These are phyloP conservation scores for Geotrupes spiniger DNA, from an alignment of 2,888 invertebrate species.

Conservation along the genomic window DNA sequence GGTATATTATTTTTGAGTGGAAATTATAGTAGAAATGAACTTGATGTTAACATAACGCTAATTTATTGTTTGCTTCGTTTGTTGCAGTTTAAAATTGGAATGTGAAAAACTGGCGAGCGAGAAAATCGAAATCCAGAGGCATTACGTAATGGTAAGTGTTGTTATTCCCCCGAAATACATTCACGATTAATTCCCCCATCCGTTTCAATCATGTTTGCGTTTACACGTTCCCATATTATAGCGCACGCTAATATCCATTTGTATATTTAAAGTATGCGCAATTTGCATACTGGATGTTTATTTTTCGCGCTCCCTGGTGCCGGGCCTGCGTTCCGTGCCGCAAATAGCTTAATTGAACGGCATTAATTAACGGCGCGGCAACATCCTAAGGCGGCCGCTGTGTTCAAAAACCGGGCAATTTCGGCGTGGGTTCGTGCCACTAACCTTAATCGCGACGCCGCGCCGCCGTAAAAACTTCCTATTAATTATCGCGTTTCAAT, in stretches of 20 bases:
- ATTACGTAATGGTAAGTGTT: constrained; percentile 93
- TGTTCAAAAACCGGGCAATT: not conserved
- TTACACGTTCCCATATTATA: too few relatives aligned
- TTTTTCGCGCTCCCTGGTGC: too few relatives aligned
- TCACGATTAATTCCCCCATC: not conserved
- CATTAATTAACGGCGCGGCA: too few relatives aligned
- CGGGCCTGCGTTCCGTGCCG: too few relatives aligned
- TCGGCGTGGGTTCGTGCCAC: constrained; percentile 1
- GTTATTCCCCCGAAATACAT: not conserved
- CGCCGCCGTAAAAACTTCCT: not conserved
- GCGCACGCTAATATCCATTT: too few relatives aligned
- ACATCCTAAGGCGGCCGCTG: too few relatives aligned
- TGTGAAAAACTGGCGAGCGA: constrained; percentile 96
- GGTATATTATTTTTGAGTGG: too few relatives aligned
- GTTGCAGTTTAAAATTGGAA: constrained; percentile 90
- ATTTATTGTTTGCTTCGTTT: constrained; percentile 27
- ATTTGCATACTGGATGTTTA: too few relatives aligned
- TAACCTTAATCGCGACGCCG: not conserved
- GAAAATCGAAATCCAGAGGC: constrained; percentile 98
- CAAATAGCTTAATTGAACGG: too few relatives aligned
- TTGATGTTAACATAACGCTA: not conserved
- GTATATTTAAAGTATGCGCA: too few relatives aligned
- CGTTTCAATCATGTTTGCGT: too few relatives aligned
- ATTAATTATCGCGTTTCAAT: constrained; percentile 7
- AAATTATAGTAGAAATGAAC: not conserved